phyloP scores from a whole-genome alignment of 2,888 invertebrate genomes.

The Maniola hyperantus region DNA sequence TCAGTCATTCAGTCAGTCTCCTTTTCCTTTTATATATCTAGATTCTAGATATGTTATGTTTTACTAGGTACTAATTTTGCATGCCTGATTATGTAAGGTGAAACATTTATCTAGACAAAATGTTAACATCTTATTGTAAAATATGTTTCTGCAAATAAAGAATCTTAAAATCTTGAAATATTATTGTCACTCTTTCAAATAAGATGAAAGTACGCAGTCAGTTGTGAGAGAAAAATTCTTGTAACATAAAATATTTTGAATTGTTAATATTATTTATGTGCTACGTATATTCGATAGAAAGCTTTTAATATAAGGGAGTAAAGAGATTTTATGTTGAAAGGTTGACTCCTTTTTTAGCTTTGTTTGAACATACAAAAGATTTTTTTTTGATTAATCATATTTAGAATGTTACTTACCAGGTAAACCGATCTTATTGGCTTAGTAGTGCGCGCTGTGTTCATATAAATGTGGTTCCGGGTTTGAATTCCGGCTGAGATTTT shows the following conservation, averaged over 20 bases:
- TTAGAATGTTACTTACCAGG: not conserved
- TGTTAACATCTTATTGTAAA: too few species aligned
- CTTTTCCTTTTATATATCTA: too few species aligned
- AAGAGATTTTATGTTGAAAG: slow-evolving; percentile 4
- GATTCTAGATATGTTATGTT: too few species aligned
- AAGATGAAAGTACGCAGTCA: not conserved
- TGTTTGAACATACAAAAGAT: not conserved
- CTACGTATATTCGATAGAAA: not conserved
- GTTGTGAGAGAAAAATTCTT: not conserved
- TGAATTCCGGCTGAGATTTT: too few species aligned
- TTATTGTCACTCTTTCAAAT: not conserved
- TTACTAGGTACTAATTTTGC: too few species aligned
- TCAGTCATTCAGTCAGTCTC: too few species aligned
- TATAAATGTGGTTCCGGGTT: too few species aligned
- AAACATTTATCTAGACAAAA: too few species aligned
- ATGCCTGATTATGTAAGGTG: too few species aligned
- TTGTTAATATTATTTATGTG: not conserved
- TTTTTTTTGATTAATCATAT: not conserved
- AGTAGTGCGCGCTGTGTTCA: not conserved
- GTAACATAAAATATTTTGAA: not conserved
- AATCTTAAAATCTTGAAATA: too few species aligned
- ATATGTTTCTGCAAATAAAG: too few species aligned
- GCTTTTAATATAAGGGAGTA: not conserved
- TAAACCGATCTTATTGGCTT: not conserved
- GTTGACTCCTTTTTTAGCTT: not conserved